Base-by-base conservation (phyloP, 2,888 invertebrate genomes). In the Cataglyphis altisquamis region DNA sequence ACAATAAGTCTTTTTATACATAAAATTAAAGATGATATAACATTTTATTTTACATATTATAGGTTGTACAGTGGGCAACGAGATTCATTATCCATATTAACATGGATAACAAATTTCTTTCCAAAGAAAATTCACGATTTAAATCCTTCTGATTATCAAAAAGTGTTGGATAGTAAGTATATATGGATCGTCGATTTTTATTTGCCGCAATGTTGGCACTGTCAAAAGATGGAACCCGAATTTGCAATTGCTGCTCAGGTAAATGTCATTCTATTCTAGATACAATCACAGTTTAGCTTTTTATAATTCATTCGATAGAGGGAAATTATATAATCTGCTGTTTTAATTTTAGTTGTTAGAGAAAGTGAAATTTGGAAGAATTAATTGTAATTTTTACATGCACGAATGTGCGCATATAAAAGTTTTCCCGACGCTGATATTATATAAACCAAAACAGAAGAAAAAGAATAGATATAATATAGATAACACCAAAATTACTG, bases 181-280 rank as follows among this genome's bases (percentile, higher is more conserved):
- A 94, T 96, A 0, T 96, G 96, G 96, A 91, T 97, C 55, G 95
- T 97, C 1, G 97, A 97, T 94, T 97, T 96, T 93, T 97, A 96
- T 92, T 96, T 96, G 21, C 97, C 97, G 0, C 97, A 97, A 97
- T 96, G 96, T 92, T 95, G 95, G 25, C 96, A 96, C 90, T 97
- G 97, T 91, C 95, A 96, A 86, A 95, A 95, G 85, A 96, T 97
- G 93, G 96, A 97, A 84, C 97, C 97, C 2, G 96, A 97, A 87
- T 97, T 97, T 94, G 96, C 96, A 88, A 95, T 95, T 88, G 95
- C 97, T 67, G 96, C 97, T 15, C 95, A 96, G 95, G 97, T 97
- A 94, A 90, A 83, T 85, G 15, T 64, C 55, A 66, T 29, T 62
- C 72, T 72, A 66, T 25, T 63, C n/a, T 41, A 64, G 4, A 0